These are phyloP conservation scores for Arctopsyche grandis DNA, from an alignment of 1,140 invertebrate species.

Conservation along the genomic window DNA sequence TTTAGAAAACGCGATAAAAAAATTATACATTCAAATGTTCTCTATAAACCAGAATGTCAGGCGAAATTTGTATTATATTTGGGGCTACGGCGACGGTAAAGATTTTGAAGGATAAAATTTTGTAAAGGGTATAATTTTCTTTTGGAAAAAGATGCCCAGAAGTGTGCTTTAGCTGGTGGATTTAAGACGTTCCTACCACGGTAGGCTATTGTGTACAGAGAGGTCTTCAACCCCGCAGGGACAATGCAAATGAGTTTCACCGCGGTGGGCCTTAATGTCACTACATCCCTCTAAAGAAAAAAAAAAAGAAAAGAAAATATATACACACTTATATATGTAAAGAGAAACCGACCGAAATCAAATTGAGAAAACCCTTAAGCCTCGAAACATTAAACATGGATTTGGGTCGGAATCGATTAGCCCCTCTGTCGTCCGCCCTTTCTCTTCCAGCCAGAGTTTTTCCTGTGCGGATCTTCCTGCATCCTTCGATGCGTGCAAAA, in stretches of 20 bases:
- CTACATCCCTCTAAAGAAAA: constrained; percentile 19
- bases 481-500: background rate
- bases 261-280: constrained; percentile 38
- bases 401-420: constrained; percentile 54
- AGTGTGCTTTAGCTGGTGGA: background rate
- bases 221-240: constrained; percentile 28
- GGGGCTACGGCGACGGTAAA: background rate
- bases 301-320: constrained; percentile 40
- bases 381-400: constrained; percentile 53
- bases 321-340: constrained; percentile 23
- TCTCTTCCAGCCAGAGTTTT: constrained; percentile 12
- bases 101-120: constrained; percentile 13
- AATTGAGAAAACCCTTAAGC: constrained; percentile 50
- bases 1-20: too few species aligned
- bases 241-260: constrained; percentile 50
- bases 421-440: constrained; percentile 9
- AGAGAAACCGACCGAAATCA: constrained; percentile 47
- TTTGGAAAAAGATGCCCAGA: constrained; percentile 12
- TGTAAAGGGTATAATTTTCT: constrained; percentile 11
- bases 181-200: constrained; percentile 3
- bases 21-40: background rate
- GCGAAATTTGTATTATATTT: too few species aligned
- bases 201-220: constrained; percentile 6
- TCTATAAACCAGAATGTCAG: too few species aligned
- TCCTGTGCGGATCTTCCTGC: constrained; percentile 7